Evolutionary conservation across 2,888 invertebrate genomes (phyloP).

Genomic region (Synanthedon formicaeformis): DNA sequence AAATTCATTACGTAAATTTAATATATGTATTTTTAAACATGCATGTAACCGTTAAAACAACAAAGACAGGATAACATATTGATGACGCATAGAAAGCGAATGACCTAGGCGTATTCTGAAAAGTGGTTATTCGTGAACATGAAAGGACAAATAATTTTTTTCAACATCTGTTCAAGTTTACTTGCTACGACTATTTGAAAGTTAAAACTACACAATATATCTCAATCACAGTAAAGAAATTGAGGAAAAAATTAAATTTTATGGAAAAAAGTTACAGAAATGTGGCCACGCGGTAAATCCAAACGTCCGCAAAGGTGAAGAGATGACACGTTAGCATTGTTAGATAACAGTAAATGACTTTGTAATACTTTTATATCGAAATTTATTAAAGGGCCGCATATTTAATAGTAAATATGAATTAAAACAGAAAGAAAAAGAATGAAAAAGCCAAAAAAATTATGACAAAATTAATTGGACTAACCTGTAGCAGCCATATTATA

Average conservation of each 20-base stretch:
- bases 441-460: conserved; percentile 37
- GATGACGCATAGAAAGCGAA: conserved; percentile 62
- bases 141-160: conserved; percentile 21
- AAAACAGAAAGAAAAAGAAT: conserved; percentile 16
- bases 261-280: conserved; percentile 34
- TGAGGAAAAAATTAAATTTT: conserved; percentile 3
- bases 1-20: conserved; percentile 14
- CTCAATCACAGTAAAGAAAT: not conserved
- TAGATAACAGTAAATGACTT: conserved; percentile 35
- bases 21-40: conserved; percentile 4
- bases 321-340: conserved; percentile 69
- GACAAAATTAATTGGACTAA: conserved; percentile 72
- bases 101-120: conserved; percentile 57
- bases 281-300: conserved; percentile 71
- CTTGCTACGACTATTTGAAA: conserved; percentile 8
- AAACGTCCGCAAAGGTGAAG: conserved; percentile 66
- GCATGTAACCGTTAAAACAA: conserved; percentile 12
- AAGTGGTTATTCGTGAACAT: conserved; percentile 51
- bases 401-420: conserved; percentile 3
- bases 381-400: conserved; percentile 3
- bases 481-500: conserved; percentile 81
- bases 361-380: conserved; percentile 4
- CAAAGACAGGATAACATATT: conserved; percentile 30
- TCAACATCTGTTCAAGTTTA: conserved; percentile 18
- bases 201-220: not conserved